Base-by-base conservation (phyloP, 2,888 invertebrate species). In the Plebejus argus region DNA sequence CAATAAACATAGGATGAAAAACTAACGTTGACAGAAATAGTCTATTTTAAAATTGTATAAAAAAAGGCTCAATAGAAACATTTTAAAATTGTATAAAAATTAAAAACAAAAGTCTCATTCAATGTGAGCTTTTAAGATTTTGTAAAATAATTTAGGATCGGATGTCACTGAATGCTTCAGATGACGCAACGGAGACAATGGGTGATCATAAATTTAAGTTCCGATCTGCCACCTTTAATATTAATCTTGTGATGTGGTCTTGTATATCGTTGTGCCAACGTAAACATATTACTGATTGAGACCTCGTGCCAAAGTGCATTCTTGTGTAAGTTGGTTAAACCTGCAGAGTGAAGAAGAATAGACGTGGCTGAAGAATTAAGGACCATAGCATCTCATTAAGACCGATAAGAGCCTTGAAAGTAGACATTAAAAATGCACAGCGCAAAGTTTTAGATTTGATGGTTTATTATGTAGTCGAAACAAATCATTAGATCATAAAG, bases 171-270 rank as follows among this genome's bases (percentile, higher is more conserved):
- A 82, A 82, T 82, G 79, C 79, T 80, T 80, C 78, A 78, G 79
- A 86, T 92, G 90, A 92, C 90, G 91, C 83, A 85, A 84, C 86
- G 82, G 88, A 91, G 88, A 93, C 93, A 93, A 94, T 92, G 91
- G 90, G 82, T 84, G 89, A 90, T 91, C 90, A 92, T 94, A 91
- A 92, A 93, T 94, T 88, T 91, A 87, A 87, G 88, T 92, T 92
- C 91, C 92, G 92, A 89, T 90, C 89, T 89, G 90, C 89, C 91
- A 90, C 91, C 90, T 92, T 87, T 89, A 88, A 90, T 90, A 94
- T 94, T 93, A 94, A 93, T 93, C 91, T 93, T 86, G 81, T 84
- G 86, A 88, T 89, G 91, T 91, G 88, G 86, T 90, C 91, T 84
- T 89, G 89, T 91, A 89, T 89, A 88, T 89, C 87, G 86, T 83